phyloP scores from a whole-genome alignment of 2,797 vertebrate genomes.

The Mallotus villosus region DNA sequence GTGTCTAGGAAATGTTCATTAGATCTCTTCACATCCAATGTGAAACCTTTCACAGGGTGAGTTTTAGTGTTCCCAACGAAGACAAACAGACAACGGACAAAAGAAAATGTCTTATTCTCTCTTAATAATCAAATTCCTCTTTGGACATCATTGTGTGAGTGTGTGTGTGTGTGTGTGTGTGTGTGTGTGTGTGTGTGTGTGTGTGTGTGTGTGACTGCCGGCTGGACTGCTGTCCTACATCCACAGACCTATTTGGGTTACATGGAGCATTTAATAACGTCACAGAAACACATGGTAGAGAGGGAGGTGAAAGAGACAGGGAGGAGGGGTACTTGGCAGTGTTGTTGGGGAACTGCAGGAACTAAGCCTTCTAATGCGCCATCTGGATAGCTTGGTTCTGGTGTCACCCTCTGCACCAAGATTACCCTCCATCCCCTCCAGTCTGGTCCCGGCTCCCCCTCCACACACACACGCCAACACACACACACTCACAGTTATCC shows the following conservation, averaged over 20 bases:
- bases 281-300: background rate
- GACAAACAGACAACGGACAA: too few species aligned
- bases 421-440: slow-evolving; percentile 55
- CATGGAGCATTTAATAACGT: slow-evolving; percentile 40
- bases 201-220: slow-evolving; percentile 39
- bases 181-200: slow-evolving; percentile 19
- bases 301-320: slow-evolving; percentile 5
- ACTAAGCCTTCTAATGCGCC: slow-evolving; percentile 68
- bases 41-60: slow-evolving; percentile 10
- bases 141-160: background rate
- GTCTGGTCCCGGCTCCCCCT: slow-evolving; percentile 13
- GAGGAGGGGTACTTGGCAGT: slow-evolving; percentile 43
- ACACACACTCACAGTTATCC: slow-evolving; percentile 8
- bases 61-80: background rate
- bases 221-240: slow-evolving; percentile 44
- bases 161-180: background rate
- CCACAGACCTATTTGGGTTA: slow-evolving; percentile 52
- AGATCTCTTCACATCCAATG: background rate
- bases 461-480: slow-evolving; percentile 20
- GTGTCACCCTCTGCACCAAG: slow-evolving; percentile 62
- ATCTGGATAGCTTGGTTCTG: slow-evolving; percentile 60
- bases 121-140: slow-evolving; percentile 12
- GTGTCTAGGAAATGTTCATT: too few species aligned
- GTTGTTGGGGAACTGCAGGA: slow-evolving; percentile 55
- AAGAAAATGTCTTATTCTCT: too few species aligned